These are phyloP conservation scores for Luperina nickerlii DNA, from an alignment of 2,888 invertebrate genomes.

Conservation along the genomic window DNA sequence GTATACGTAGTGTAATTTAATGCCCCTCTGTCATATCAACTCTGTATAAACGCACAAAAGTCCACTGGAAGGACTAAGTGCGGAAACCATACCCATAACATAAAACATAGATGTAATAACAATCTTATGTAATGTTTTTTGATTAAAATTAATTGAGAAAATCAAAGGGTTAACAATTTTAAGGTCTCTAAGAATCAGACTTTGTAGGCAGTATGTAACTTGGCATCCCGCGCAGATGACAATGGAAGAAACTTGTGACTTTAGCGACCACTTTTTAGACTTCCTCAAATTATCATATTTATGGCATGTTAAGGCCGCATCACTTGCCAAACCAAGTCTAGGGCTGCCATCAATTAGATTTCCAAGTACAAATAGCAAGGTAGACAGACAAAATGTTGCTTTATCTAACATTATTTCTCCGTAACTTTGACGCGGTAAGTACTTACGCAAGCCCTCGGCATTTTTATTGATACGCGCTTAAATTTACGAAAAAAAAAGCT, in stretches of 20 bases:
- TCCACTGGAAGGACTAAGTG: too few relatives aligned
- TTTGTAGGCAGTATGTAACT: not conserved
- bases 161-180: not conserved
- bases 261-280: not conserved
- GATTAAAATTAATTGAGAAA: not conserved
- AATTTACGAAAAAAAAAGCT: slow-evolving; percentile 64
- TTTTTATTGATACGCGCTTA: slow-evolving; percentile 64
- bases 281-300: slow-evolving; percentile 6
- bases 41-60: too few relatives aligned
- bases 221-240: not conserved
- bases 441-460: slow-evolving; percentile 64
- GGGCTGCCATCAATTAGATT: slow-evolving; percentile 9
- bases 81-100: too few relatives aligned
- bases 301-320: not conserved
- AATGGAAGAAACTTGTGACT: slow-evolving; percentile 4
- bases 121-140: not conserved
- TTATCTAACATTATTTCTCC: slow-evolving; percentile 45
- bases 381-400: slow-evolving; percentile 3
- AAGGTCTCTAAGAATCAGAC: not conserved
- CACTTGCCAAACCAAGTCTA: not conserved
- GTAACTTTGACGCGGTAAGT: slow-evolving; percentile 44
- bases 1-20: too few relatives aligned
- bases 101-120: too few relatives aligned
- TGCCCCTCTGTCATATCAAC: too few relatives aligned
- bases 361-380: slow-evolving; percentile 12